Evolutionary conservation across 2,113 vertebrate species (phyloP).

Genomic region (Perognathus longimembris): DNA sequence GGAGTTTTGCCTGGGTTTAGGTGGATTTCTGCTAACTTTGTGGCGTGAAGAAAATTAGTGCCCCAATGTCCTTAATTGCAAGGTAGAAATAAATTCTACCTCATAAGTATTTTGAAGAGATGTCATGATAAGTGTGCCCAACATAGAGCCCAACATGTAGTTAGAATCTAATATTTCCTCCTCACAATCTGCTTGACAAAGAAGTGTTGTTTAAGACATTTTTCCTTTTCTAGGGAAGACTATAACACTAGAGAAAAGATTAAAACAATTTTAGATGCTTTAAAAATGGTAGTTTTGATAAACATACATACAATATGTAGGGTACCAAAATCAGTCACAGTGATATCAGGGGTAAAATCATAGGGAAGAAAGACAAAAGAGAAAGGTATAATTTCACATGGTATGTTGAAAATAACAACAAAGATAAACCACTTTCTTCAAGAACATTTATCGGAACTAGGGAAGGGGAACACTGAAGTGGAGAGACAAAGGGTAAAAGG

Average conservation of each 20-base stretch:
- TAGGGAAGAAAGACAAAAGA: too few species aligned
- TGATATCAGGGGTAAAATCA: too few species aligned
- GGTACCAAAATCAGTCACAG: too few species aligned
- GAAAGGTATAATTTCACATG: too few species aligned
- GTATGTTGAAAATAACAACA: too few species aligned
- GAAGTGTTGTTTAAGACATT: neutral
- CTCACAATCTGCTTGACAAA: neutral
- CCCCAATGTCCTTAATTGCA: constrained; percentile 4
- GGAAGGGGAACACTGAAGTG: too few species aligned
- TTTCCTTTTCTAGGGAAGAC: constrained; percentile 48
- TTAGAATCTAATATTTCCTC: neutral
- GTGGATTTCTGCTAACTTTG: neutral
- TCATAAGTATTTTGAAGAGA: constrained; percentile 14
- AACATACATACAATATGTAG: too few species aligned
- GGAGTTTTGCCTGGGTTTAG: neutral
- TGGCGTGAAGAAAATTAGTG: constrained; percentile 41
- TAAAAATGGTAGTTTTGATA: neutral
- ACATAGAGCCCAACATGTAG: neutral
- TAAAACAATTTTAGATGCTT: constrained; percentile 5
- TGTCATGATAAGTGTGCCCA: neutral
- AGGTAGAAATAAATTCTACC: constrained; percentile 51
- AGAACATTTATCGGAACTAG: too few species aligned
- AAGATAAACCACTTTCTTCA: too few species aligned
- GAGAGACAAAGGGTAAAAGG: too few species aligned
- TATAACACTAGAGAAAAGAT: neutral